phyloP scores from a whole-genome alignment of 2,797 vertebrate genomes.

The Sebastes alutus region DNA sequence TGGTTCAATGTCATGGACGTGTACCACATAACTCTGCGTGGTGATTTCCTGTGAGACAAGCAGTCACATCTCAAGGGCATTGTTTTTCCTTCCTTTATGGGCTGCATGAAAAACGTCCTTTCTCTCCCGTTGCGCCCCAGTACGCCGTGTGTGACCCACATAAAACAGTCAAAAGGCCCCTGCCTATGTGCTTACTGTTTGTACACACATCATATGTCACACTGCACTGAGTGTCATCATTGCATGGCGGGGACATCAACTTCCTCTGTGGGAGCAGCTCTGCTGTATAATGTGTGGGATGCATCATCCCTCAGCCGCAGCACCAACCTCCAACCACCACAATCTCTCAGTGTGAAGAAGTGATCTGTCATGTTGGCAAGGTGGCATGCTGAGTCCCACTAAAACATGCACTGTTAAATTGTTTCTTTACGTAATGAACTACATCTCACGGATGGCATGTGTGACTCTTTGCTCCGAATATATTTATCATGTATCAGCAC shows the following conservation, averaged over 20 bases:
- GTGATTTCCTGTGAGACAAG: slow-evolving; percentile 60
- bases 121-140: slow-evolving; percentile 19
- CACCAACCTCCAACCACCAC: slow-evolving; percentile 45
- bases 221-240: slow-evolving; percentile 59
- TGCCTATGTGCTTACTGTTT: slow-evolving; percentile 59
- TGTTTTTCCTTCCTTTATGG: slow-evolving; percentile 55
- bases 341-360: slow-evolving; percentile 64
- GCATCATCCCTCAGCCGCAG: slow-evolving; percentile 65
- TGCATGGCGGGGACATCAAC: slow-evolving; percentile 58
- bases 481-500: slow-evolving; percentile 15
- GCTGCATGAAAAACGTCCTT: slow-evolving; percentile 64
- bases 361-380: slow-evolving; percentile 64
- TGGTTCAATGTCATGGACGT: slow-evolving; percentile 49
- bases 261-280: slow-evolving; percentile 56
- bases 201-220: slow-evolving; percentile 75
- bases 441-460: slow-evolving; percentile 10
- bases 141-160: slow-evolving; percentile 59
- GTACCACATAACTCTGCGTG: slow-evolving; percentile 45
- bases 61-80: slow-evolving; percentile 68
- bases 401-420: slow-evolving; percentile 28
- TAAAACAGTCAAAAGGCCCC: slow-evolving; percentile 61
- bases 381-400: slow-evolving; percentile 46
- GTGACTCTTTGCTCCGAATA: slow-evolving; percentile 18
- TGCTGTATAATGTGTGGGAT: slow-evolving; percentile 62
- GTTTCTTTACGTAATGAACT: slow-evolving; percentile 36